phyloP scores from a whole-genome alignment of 2,888 invertebrate genomes.

The Tupiocoris notatus region DNA sequence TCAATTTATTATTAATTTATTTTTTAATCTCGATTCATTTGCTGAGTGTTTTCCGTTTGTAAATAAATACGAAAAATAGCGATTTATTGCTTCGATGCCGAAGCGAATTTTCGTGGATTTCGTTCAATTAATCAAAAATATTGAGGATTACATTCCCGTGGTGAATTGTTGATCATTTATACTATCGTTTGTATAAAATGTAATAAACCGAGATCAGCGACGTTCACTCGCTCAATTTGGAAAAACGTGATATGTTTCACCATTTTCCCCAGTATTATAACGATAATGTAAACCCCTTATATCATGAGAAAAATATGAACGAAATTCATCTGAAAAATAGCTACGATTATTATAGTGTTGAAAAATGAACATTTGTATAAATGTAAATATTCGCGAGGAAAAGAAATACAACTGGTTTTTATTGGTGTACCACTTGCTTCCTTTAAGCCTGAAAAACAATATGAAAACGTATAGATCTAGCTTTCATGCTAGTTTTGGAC shows the following conservation, averaged over 20 bases:
- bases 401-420: slow-evolving; percentile 33
- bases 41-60: too few relatives aligned
- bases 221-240: slow-evolving; percentile 23
- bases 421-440: slow-evolving; percentile 3
- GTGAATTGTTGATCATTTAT: background rate
- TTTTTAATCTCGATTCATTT: too few relatives aligned
- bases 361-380: slow-evolving; percentile 32
- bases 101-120: too few relatives aligned
- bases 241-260: background rate
- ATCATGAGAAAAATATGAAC: slow-evolving; percentile 16
- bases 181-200: too few relatives aligned
- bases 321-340: slow-evolving; percentile 6
- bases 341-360: slow-evolving; percentile 16
- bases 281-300: background rate
- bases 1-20: too few relatives aligned
- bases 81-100: too few relatives aligned
- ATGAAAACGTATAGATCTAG: too few relatives aligned
- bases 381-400: slow-evolving; percentile 26
- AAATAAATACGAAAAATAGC: too few relatives aligned
- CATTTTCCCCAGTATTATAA: slow-evolving; percentile 2
- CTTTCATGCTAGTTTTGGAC: too few relatives aligned
- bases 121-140: too few relatives aligned
- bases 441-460: background rate
- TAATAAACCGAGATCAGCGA: too few relatives aligned
- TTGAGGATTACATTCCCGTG: too few relatives aligned